Conservation (phyloP, 1,140 invertebrate species). For the Cydia fagiglandana region DNA sequence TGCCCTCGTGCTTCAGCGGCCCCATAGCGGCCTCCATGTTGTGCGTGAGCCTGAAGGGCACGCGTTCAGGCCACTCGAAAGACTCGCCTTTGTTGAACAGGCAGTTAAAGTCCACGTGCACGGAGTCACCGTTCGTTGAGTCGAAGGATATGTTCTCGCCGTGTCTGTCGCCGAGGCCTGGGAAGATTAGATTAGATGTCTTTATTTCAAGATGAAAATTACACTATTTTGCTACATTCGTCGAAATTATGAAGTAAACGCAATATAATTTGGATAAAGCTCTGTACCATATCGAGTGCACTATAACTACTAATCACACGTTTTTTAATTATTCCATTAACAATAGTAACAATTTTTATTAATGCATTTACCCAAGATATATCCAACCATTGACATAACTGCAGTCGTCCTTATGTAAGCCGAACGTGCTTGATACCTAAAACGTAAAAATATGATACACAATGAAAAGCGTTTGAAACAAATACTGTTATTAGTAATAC, state of each 20-base stretch:
- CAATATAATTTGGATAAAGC: too few relatives aligned
- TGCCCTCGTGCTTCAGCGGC: constrained; percentile 93
- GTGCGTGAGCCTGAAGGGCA: constrained; percentile 97
- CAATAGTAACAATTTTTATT: too few relatives aligned
- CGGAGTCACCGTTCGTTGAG: constrained; percentile 92
- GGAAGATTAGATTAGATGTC: too few relatives aligned
- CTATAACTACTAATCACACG: too few relatives aligned
- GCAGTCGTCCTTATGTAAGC: constrained; percentile 94
- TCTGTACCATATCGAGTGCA: too few relatives aligned
- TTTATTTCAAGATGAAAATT: too few relatives aligned
- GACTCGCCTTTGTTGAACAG: constrained; percentile 96
- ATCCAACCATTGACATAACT: constrained; percentile 99
- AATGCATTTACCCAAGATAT: constrained; percentile 84
- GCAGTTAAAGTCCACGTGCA: constrained; percentile 99
- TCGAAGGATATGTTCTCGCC: constrained; percentile 98
- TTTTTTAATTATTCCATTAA: too few relatives aligned
- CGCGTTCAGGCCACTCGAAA: constrained; percentile 94
- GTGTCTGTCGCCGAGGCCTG: constrained; percentile 91
- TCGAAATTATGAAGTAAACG: too few relatives aligned
- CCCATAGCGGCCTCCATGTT: constrained; percentile 99
- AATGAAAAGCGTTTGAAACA: too few relatives aligned
- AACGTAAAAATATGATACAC: neutral
- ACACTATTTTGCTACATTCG: too few relatives aligned
- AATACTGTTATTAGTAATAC: too few relatives aligned
- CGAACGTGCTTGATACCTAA: constrained; percentile 89